Conservation (phyloP, 1,140 invertebrate genomes). For the Rhysida immarginata region DNA sequence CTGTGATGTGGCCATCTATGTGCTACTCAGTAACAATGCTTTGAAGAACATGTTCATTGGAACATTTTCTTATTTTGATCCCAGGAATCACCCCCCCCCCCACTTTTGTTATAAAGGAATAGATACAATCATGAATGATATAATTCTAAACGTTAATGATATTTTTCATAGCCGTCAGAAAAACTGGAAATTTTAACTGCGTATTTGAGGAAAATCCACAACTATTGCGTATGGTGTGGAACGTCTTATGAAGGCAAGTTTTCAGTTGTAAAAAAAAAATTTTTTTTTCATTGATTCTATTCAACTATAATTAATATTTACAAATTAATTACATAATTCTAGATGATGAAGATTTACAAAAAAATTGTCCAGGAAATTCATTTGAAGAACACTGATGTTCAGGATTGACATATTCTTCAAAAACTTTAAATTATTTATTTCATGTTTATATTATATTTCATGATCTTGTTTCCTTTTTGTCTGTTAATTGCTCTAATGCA, state of each 20-base stretch:
- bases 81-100: too few relatives aligned
- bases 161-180: slow-evolving; percentile 30
- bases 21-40: too few relatives aligned
- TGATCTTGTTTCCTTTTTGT: too few relatives aligned
- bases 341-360: slow-evolving; percentile 41
- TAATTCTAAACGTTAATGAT: too few relatives aligned
- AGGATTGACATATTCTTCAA: not conserved
- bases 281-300: too few relatives aligned
- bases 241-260: slow-evolving; percentile 36
- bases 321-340: slow-evolving; percentile 6
- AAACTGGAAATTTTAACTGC: slow-evolving; percentile 45
- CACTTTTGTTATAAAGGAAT: too few relatives aligned
- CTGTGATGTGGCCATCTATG: too few relatives aligned
- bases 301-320: too few relatives aligned
- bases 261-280: too few relatives aligned
- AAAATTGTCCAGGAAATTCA: slow-evolving; percentile 49
- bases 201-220: slow-evolving; percentile 49
- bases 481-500: not conserved
- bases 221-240: slow-evolving; percentile 66
- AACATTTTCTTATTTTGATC: too few relatives aligned
- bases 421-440: not conserved
- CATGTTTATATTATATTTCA: not conserved
- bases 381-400: slow-evolving; percentile 41
- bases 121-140: too few relatives aligned
- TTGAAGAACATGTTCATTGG: too few relatives aligned